Conservation (phyloP, 2,797 vertebrate species). For the Pseudocheirus occidentalis region DNA sequence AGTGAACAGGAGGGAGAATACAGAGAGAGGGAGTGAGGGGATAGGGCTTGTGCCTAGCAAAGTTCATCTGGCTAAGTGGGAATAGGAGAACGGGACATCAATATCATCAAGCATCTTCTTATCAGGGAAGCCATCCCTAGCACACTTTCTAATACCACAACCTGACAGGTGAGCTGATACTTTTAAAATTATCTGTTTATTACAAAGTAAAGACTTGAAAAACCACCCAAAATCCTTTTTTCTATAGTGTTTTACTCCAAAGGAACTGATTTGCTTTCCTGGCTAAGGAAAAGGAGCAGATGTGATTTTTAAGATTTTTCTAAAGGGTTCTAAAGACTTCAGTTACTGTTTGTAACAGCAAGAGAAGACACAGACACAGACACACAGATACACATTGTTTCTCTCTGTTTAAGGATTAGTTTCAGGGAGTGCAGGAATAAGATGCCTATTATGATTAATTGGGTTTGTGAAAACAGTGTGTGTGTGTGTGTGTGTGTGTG, state of each 20-base stretch:
- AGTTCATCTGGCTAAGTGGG: background rate
- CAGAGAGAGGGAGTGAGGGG: background rate
- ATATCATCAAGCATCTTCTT: background rate
- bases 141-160: background rate
- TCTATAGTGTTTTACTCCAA: background rate
- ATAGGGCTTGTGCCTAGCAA: background rate
- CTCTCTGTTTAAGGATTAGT: background rate
- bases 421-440: conserved; percentile 3
- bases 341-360: background rate
- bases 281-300: conserved; percentile 47
- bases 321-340: background rate
- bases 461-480: background rate
- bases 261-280: conserved; percentile 10
- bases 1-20: background rate
- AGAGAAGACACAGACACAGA: background rate
- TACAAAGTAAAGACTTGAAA: conserved; percentile 54
- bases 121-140: background rate
- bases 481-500: no score
- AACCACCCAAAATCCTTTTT: conserved; percentile 29
- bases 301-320: conserved; percentile 15
- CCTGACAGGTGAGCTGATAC: conserved; percentile 5
- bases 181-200: conserved; percentile 1
- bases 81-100: background rate
- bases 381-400: background rate
- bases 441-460: background rate